Base-by-base conservation (phyloP, 2,888 invertebrate species). In the Ypsolopha scabrella region DNA sequence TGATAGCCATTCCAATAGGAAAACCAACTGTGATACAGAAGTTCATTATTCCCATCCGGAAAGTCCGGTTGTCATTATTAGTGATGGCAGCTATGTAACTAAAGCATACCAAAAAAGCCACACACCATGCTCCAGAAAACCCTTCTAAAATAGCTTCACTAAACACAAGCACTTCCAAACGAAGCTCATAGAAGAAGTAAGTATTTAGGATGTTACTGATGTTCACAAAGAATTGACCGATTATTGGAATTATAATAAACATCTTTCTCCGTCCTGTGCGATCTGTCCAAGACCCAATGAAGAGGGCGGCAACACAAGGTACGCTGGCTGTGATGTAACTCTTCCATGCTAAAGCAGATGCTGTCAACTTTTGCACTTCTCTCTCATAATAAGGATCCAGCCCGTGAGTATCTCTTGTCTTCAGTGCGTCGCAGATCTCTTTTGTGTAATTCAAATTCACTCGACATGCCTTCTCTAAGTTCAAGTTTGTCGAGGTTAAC, bases 1-100 rank as follows among this genome's bases (percentile, higher is more conserved):
- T 94, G 1, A 93, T 69, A 0, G 94, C 93, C 81, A 94, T 92
- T 0, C 97, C 97, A n/a, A 96, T 88, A 0, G 96, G 95, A 50
- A 95, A 92, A 0, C 95, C 95, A 24, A 95, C 87, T 7, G 95
- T 95, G 55, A 94, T 88, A 75, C 94, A 93, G 9, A 96, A 91
- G 72, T 94, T 96, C 33, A 94, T 89, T 24, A 96, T 90, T 2
- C 95, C 95, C 64, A 97, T 92, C 51, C 96, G 85, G 46, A 93
- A 86, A 0, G 96, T 96, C 56, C 96, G 89, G 43, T 90, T 91
- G 64, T 93, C 90, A 43, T 91, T 88, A 0, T 91, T 90, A 1
- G 95, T 94, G 6, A 95, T 91, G 59, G 95, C 92, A 45, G 92
- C 92, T 41, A 96, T 91, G 66, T 94, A 96, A 61, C 94, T 92